Base-by-base conservation (phyloP, 1,140 invertebrate genomes). In the Calephelis virginiensis region DNA sequence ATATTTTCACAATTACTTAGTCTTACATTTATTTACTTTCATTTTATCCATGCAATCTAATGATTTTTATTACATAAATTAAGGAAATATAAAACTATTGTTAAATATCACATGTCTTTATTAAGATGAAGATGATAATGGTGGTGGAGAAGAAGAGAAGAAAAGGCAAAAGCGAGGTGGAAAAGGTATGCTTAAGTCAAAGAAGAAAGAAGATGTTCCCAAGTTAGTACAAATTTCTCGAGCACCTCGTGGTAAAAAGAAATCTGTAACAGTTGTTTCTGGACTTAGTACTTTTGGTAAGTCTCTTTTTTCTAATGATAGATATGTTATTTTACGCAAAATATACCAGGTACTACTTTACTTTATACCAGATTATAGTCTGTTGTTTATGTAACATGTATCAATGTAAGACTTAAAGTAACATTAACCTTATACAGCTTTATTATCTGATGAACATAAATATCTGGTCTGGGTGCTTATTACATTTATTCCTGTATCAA, bases 201-300 rank as follows among this genome's bases (percentile, higher is more conserved):
- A 97, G 90, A 97, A 97, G 92, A 95, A 96, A 85, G 96, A 97
- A 86, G 94, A 95, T 81, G 95, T 92, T 95, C 96, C 96, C 43
- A 96, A 97, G 81, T 94, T 96, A 90, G 94, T 96, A 5, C 95
- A 95, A 77, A 93, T 99, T 10, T 98, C 96, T 3, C 94, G 98
- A 83, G 97, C 98, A 45, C 97, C 98, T 12, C 93, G 99, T 77
- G 98, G 98, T 61, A 99, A 99, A 85, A 99, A 99, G 94, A 99
- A 99, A 93, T 98, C 96, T 61, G 98, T 99, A 0, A 99, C 99
- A 43, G 96, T 97, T 14, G 96, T 97, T 0, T 95, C 95, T 53
- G 96, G 96, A 53, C 90, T 98, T 47, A 97, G 95, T 83, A 97
- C 97, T 72, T 98, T 98, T 93, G 97, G 97, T 97, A 92, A 90